These are phyloP conservation scores for Rhadinocentrus ornatus DNA, from an alignment of 2,797 vertebrate genomes.

Conservation along the genomic window DNA sequence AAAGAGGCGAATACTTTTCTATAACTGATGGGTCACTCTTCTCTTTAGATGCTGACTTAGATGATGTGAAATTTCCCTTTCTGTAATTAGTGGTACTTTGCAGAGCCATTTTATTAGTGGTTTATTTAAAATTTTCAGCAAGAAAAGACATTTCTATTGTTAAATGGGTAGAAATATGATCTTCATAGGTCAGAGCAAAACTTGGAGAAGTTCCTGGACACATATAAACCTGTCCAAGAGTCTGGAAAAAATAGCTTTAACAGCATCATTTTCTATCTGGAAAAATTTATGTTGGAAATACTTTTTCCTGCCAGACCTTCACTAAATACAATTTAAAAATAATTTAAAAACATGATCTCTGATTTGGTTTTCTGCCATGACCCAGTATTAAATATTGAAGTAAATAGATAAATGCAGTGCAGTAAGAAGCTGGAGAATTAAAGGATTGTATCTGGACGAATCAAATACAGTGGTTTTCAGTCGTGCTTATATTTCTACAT, in stretches of 20 bases:
- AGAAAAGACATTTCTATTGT: conserved; percentile 4
- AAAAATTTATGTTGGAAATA: conserved; percentile 26
- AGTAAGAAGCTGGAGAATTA: too few species aligned
- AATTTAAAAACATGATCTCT: too few species aligned
- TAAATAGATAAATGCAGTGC: too few species aligned
- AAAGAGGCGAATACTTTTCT: neutral
- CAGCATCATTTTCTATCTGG: conserved; percentile 11
- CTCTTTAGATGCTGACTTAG: neutral
- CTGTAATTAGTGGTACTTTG: neutral
- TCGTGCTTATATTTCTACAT: too few species aligned
- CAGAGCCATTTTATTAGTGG: neutral
- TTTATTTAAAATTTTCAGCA: conserved; percentile 18
- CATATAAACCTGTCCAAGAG: conserved; percentile 17
- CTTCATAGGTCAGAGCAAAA: conserved; percentile 23
- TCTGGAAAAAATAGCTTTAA: conserved; percentile 23
- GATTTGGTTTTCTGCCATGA: too few species aligned
- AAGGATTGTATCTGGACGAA: too few species aligned
- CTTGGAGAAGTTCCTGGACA: conserved; percentile 25
- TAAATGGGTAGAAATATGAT: conserved; percentile 27
- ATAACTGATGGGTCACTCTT: neutral
- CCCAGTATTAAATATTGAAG: too few species aligned
- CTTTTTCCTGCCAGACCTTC: conserved; percentile 2
- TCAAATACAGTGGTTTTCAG: too few species aligned
- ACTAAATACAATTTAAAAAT: too few species aligned
- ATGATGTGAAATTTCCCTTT: neutral